Base-by-base conservation (phyloP, 2,113 vertebrate genomes). In the Petaurus breviceps region DNA sequence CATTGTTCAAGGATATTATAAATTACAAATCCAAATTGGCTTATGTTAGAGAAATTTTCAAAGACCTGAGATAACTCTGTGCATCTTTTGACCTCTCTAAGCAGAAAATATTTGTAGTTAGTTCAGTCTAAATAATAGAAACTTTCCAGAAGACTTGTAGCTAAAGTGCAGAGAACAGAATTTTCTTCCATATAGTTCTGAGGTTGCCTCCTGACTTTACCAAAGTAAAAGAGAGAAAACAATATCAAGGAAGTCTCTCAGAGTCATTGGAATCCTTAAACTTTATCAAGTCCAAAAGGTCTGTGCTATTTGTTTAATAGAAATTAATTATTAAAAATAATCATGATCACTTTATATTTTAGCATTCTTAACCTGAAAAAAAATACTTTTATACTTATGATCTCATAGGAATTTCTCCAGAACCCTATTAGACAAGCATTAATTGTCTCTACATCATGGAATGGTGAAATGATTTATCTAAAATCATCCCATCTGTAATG, bases 311-410 rank as follows among this genome's bases (percentile, higher is more conserved):
- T 96, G 31, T 91, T 90, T 92, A 91, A 91, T 54, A 89, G 57
- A 96, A 92, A 52, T 50, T 5, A 89, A 94, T 68, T 93, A 46
- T 89, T 94, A 24, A 92, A 89, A 96, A 46, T 11, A 93, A 49
- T 43, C 47, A 28, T n/a, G 49, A 92, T 22, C 10, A 90, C 3
- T 2, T 95, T 84, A 5, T 84, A 84, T 84, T 84, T 84, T 84
- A 43, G 8, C 31, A 37, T 84, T 43, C 61, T 68, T 77, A 77
- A 61, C 28, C 9, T 10, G 55, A 28, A 31, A 49, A 49, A 77
- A 43, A 84, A 16, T 19, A 84, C 5, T 8, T 84, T 84, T n/a
- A 84, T 22, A 84, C 4, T 43, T 43, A 84, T 2, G 1, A 37
- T 68, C 11, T 12, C 57, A 14, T 68, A 68, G 5, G 7, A 22